These are phyloP conservation scores for Cromileptes altivelis DNA, from an alignment of 2,113 vertebrate genomes.

Conservation along the genomic window DNA sequence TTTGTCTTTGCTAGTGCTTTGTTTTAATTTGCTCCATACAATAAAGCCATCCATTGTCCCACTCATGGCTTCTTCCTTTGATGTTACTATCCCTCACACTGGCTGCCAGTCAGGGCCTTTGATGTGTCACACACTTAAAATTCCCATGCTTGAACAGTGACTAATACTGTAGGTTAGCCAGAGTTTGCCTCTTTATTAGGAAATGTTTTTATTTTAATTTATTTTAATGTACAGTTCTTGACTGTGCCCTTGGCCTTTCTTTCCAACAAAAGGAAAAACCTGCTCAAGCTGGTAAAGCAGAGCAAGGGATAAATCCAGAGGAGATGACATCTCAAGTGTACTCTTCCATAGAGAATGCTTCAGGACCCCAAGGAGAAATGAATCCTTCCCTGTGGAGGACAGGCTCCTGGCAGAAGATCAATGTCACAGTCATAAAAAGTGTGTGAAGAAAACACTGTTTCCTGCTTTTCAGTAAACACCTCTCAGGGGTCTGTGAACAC, in stretches of 20 bases:
- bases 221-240: neutral
- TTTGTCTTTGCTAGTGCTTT: too few relatives aligned
- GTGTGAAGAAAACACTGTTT: slow-evolving; percentile 27
- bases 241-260: neutral
- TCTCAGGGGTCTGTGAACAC: neutral
- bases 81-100: too few relatives aligned
- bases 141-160: too few relatives aligned
- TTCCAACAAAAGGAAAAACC: slow-evolving; percentile 4
- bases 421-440: neutral
- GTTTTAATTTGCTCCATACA: too few relatives aligned
- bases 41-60: too few relatives aligned
- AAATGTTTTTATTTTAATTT: too few relatives aligned
- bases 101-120: too few relatives aligned
- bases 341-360: slow-evolving; percentile 1
- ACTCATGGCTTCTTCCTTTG: too few relatives aligned
- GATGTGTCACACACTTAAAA: too few relatives aligned
- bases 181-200: too few relatives aligned
- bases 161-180: too few relatives aligned
- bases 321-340: neutral
- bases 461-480: slow-evolving; percentile 10
- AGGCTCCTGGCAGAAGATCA: slow-evolving; percentile 30
- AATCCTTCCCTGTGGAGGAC: neutral
- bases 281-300: neutral
- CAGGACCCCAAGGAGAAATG: neutral
- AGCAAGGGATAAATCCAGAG: neutral